Evolutionary conservation across 2,888 invertebrate genomes (phyloP), one percentile per base, ranked within the genome.

Genomic region (Lithophane ornitopus): DNA sequence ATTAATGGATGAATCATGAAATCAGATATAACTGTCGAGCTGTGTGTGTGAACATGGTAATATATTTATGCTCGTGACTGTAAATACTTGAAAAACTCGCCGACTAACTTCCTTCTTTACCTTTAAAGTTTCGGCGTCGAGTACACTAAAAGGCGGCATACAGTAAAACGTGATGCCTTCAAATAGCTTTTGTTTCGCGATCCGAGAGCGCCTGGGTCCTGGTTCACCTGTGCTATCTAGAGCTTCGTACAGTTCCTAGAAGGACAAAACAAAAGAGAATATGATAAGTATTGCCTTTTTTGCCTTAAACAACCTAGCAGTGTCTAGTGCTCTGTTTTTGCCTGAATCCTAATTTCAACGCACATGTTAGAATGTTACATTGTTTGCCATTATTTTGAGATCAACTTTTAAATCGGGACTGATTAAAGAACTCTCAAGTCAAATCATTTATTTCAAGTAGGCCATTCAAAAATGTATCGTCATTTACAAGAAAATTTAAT

Each of bases 141-240:
- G 89, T 9, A 95, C 88, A 59, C 92, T 92, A 81, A 97, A 97
- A 0, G 97, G 97, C 52, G 95, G 94, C 88, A 96, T 94, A 78
- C 96, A 96, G 91, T 92, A 96, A 87, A 97, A 97, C 26, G 93
- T 95, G 84, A 96, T 96, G 14, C 96, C 97, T 73, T 93, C 87
- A 78, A 97, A 96, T 62, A 97, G 85, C 89, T 95, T 92, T 52
- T 85, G 82, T 54, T 85, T 88, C 67, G 94, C 87, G 56, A 93
- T 72, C 9, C 97, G 95, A 0, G 97, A 95, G 0, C 94, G 93
- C 83, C 90, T 92, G 26, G 97, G 97, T 0, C 97, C 97, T 4
- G 96, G 94, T 73, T 94, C 92, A 2, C 97, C 97, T 0, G 95
- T 94, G 59, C 91, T 93, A 85, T 97, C 97, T 46, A 97, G 83